phyloP scores from a whole-genome alignment of 1,140 invertebrate species.

The Pemphigus obesinymphae region DNA sequence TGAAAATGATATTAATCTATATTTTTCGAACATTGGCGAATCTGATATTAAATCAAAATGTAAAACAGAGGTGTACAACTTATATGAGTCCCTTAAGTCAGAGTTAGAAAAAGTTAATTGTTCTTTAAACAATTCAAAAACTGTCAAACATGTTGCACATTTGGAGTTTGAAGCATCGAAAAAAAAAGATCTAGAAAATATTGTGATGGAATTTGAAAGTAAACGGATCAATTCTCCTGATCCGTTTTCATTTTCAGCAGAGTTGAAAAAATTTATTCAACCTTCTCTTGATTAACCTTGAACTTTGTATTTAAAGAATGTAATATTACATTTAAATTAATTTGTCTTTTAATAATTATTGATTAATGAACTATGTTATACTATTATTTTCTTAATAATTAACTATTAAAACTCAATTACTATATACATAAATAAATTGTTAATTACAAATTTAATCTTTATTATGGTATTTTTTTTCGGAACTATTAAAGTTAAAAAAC shows the following conservation, averaged over 20 bases:
- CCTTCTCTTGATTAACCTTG: background rate
- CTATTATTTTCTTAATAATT: background rate
- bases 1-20: background rate
- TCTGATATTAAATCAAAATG: background rate
- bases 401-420: background rate
- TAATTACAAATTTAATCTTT: background rate
- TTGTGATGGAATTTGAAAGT: background rate
- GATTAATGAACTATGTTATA: background rate
- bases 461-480: background rate
- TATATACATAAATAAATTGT: background rate
- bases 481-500: background rate
- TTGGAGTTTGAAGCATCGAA: conserved; percentile 32
- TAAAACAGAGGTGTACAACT: background rate
- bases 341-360: background rate
- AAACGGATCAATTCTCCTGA: conserved; percentile 22
- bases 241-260: background rate
- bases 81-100: background rate
- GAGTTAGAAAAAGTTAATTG: background rate
- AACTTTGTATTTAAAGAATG: background rate
- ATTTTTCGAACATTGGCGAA: background rate
- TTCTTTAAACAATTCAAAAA: background rate
- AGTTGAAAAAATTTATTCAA: background rate
- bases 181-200: conserved; percentile 26
- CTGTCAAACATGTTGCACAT: conserved; percentile 17
- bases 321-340: background rate